Evolutionary conservation across 2,888 invertebrate genomes (phyloP).

Genomic region (Acanthopleura granulata): DNA sequence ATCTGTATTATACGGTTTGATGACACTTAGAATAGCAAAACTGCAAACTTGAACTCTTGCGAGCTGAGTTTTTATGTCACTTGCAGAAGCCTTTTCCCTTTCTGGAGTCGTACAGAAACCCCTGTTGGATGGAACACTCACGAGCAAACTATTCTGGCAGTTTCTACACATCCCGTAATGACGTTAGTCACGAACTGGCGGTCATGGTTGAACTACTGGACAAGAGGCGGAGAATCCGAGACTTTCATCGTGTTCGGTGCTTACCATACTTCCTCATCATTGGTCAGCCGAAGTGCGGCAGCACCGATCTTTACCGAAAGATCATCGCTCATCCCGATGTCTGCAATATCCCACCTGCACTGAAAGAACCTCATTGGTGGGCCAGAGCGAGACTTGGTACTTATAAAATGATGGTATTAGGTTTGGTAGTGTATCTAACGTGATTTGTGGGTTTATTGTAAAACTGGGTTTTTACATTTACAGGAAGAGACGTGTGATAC

Average conservation of each 20-base stretch:
- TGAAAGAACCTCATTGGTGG: conserved; percentile 64
- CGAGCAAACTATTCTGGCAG: conserved; percentile 19
- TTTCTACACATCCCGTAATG: not conserved
- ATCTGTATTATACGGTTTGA: no score
- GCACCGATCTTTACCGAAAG: conserved; percentile 53
- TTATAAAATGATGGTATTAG: not conserved
- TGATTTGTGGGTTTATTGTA: no score
- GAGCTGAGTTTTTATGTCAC: no score
- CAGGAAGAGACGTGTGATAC: no score
- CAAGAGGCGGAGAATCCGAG: conserved; percentile 17
- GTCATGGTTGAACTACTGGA: conserved; percentile 24
- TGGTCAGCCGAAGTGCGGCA: conserved; percentile 60
- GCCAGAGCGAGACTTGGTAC: conserved; percentile 51
- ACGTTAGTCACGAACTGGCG: conserved; percentile 46
- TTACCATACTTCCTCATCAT: conserved; percentile 83
- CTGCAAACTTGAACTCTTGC: no score
- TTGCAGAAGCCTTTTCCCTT: conserved; percentile 41
- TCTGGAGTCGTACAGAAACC: conserved; percentile 49
- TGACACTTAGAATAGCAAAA: no score
- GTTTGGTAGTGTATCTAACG: no score
- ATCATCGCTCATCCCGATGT: conserved; percentile 53
- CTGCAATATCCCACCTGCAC: conserved; percentile 47
- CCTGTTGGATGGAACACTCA: conserved; percentile 56
- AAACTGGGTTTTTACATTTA: no score
- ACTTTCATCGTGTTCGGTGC: conserved; percentile 73